Evolutionary conservation across 2,797 vertebrate species (phyloP).

Genomic region (Champsocephalus gunnari): DNA sequence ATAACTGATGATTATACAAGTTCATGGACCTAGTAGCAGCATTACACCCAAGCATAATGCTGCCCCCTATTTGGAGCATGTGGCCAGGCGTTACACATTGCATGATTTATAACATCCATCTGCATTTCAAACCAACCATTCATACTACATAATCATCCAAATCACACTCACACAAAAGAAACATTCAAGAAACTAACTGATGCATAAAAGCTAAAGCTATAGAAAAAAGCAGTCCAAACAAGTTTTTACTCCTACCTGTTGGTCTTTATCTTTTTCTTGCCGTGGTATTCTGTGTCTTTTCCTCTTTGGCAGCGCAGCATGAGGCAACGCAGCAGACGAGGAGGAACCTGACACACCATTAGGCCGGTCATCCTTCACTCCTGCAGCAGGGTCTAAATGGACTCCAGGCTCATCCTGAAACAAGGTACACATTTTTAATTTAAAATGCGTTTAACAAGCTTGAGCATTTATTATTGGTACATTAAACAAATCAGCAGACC

Average conservation of each 20-base stretch:
- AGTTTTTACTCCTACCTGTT: slow-evolving; percentile 68
- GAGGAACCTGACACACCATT: slow-evolving; percentile 76
- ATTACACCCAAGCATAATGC: too few species aligned
- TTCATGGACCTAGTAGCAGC: too few species aligned
- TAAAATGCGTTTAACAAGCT: neutral
- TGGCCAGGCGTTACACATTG: too few species aligned
- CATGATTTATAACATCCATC: neutral
- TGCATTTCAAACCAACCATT: neutral
- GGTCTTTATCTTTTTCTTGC: slow-evolving; percentile 83
- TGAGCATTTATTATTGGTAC: neutral
- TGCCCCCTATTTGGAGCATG: too few species aligned
- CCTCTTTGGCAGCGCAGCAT: slow-evolving; percentile 77
- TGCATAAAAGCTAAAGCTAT: neutral
- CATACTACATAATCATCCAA: neutral
- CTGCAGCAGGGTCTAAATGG: slow-evolving; percentile 70
- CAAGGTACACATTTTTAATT: neutral
- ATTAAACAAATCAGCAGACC: neutral
- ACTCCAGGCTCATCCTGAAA: slow-evolving; percentile 81
- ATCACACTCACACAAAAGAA: neutral
- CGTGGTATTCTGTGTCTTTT: slow-evolving; percentile 81
- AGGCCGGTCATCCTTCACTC: slow-evolving; percentile 74
- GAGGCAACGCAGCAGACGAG: slow-evolving; percentile 65
- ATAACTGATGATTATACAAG: too few species aligned
- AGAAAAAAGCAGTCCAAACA: neutral
- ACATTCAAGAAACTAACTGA: neutral